Percentiles rank a stretch among this genome's conserved stretches.
These are phyloP conservation scores for Petrocephalus sullivani DNA, from an alignment of 2,797 vertebrate species.

Conservation along the genomic window DNA sequence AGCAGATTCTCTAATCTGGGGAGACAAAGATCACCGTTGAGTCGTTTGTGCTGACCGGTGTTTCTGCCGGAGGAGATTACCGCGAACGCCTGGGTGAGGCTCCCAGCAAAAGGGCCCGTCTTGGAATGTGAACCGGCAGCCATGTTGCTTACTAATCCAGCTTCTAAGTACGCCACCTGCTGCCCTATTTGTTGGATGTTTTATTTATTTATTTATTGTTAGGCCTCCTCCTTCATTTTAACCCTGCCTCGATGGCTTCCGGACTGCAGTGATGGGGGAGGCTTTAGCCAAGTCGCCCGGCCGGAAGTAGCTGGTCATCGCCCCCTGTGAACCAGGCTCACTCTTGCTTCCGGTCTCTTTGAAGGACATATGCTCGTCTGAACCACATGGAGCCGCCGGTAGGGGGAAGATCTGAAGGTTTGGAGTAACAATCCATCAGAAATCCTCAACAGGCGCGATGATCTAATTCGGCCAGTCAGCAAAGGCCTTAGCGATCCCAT, in stretches of 20 bases:
- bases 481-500: not conserved
- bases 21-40: not conserved
- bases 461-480: not conserved
- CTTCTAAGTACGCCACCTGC: not conserved
- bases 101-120: not conserved
- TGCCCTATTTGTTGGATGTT: not conserved
- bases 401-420: not conserved
- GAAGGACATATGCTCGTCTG: not conserved
- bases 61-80: not conserved
- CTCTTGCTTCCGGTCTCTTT: not conserved
- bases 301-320: not conserved
- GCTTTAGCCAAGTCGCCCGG: not conserved
- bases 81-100: not conserved
- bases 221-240: not conserved
- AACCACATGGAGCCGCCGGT: not conserved
- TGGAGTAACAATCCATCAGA: not conserved
- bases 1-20: not conserved
- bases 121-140: not conserved
- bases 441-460: not conserved
- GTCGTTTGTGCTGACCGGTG: not conserved
- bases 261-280: not conserved
- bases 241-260: not conserved
- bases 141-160: not conserved
- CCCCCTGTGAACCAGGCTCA: not conserved
- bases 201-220: not conserved